These are phyloP conservation scores for Listronotus bonariensis DNA, from an alignment of 1,140 invertebrate species.

Conservation along the genomic window DNA sequence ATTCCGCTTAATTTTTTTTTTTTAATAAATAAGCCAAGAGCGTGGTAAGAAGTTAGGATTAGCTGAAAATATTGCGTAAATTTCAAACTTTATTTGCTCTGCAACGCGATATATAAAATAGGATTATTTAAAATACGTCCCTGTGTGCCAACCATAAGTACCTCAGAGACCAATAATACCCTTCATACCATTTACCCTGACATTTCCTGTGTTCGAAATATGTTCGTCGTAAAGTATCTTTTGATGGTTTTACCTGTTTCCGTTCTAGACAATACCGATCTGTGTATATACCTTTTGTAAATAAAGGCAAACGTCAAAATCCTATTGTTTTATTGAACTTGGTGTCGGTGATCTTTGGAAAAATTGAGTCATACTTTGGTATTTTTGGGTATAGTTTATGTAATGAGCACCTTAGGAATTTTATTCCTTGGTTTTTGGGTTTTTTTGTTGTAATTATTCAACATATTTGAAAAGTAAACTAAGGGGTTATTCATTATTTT, in stretches of 20 bases:
- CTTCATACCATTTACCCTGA: conserved; percentile 1
- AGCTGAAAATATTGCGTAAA: too few relatives aligned
- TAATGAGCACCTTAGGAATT: neutral
- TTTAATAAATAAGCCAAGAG: too few relatives aligned
- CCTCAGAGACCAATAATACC: conserved; percentile 12
- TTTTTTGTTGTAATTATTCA: too few relatives aligned
- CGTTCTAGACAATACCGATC: conserved; percentile 10
- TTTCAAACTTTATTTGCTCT: too few relatives aligned
- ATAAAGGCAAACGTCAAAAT: conserved; percentile 20
- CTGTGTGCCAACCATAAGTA: conserved; percentile 3
- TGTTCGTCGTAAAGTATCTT: neutral
- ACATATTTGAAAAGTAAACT: too few relatives aligned
- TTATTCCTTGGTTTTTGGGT: too few relatives aligned
- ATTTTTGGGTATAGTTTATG: neutral
- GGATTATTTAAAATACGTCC: neutral
- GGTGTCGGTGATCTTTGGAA: conserved; percentile 17
- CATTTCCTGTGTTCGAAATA: conserved; percentile 20
- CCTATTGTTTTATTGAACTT: conserved; percentile 14
- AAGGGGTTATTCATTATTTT: too few relatives aligned
- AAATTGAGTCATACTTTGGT: conserved; percentile 10
- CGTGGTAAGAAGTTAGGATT: too few relatives aligned
- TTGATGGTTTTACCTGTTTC: conserved; percentile 24
- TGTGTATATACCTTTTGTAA: conserved; percentile 20
- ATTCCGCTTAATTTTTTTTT: too few relatives aligned
- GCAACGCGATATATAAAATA: too few relatives aligned